Evolutionary conservation across 2,797 vertebrate species (phyloP).

Genomic region (Carcharodon carcharias): DNA sequence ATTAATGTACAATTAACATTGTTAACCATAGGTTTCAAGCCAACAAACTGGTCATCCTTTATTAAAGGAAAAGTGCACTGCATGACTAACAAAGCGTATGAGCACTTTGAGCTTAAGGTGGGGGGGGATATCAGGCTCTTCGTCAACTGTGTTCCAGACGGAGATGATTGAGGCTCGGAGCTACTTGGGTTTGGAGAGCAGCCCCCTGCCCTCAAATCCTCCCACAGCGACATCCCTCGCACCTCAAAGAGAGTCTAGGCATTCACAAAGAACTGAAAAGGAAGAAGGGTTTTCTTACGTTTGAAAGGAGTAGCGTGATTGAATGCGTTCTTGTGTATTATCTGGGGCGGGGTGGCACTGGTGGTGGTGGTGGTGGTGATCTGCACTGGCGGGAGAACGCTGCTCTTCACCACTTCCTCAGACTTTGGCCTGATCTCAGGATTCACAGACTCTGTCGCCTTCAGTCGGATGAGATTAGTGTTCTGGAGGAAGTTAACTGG

Average conservation of each 20-base stretch:
- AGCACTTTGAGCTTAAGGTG: too few relatives aligned
- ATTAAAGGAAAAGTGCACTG: neutral
- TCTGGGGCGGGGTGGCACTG: neutral
- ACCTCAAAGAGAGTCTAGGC: neutral
- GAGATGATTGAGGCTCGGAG: neutral
- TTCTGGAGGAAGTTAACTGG: constrained; percentile 32
- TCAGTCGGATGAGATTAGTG: constrained; percentile 26
- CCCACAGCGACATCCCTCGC: neutral
- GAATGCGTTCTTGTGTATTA: neutral
- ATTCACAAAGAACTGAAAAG: neutral
- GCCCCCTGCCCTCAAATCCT: neutral
- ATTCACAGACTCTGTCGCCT: neutral
- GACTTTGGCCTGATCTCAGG: neutral
- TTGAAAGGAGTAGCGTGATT: neutral
- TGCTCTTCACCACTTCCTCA: constrained; percentile 13
- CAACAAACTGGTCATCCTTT: too few relatives aligned
- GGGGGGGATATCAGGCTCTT: too few relatives aligned
- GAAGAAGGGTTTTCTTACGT: neutral
- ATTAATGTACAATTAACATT: too few relatives aligned
- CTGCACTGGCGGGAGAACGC: neutral
- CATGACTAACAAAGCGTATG: too few relatives aligned
- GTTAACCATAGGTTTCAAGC: too few relatives aligned
- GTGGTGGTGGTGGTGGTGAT: neutral
- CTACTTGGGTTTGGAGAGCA: neutral
- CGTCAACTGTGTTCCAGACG: too few relatives aligned